These are phyloP conservation scores for Eulemur rufifrons DNA, from an alignment of 2,113 vertebrate species.

Conservation along the genomic window DNA sequence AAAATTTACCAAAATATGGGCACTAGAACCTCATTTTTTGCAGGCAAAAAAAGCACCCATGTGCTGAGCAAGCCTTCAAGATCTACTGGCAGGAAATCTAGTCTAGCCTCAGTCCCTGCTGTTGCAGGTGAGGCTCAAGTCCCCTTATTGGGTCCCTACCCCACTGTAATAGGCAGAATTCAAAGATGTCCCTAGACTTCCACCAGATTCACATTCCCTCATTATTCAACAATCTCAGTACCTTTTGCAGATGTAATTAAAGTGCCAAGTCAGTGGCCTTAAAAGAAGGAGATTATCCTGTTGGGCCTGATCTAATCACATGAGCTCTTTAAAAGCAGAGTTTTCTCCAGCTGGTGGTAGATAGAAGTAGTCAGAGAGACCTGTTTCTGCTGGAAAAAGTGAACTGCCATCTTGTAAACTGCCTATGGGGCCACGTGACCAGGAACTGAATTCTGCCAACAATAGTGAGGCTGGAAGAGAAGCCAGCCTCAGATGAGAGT, in stretches of 20 bases:
- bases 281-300: background rate
- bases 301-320: background rate
- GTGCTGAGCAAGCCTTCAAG: background rate
- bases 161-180: background rate
- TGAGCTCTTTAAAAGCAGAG: background rate
- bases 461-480: background rate
- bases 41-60: background rate
- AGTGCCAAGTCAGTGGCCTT: background rate
- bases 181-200: background rate
- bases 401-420: background rate
- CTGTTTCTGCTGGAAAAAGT: background rate
- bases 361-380: background rate
- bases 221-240: background rate
- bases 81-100: background rate
- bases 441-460: background rate
- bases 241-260: background rate
- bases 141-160: background rate
- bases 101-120: background rate
- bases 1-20: background rate
- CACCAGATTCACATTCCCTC: background rate
- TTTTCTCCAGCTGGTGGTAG: background rate
- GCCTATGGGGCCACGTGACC: background rate
- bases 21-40: background rate
- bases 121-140: background rate
- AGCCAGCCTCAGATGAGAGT: background rate